These are phyloP conservation scores for Australoheros facetus DNA, from an alignment of 2,797 vertebrate genomes.

Conservation along the genomic window DNA sequence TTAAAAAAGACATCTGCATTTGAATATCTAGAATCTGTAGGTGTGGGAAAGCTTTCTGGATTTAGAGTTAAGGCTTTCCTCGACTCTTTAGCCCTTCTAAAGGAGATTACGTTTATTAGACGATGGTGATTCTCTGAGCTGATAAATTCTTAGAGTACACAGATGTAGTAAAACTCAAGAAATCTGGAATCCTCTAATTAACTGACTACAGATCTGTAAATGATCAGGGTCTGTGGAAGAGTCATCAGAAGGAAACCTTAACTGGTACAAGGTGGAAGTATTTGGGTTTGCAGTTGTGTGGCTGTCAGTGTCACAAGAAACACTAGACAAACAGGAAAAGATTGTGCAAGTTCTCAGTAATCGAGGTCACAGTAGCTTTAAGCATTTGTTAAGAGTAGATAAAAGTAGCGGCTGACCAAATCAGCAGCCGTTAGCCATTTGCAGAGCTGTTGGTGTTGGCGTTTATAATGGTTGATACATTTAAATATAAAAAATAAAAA, in stretches of 20 bases:
- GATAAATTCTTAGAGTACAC: neutral
- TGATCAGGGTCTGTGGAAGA: neutral
- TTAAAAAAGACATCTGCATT: no score
- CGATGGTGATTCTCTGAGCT: neutral
- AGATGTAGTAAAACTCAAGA: neutral
- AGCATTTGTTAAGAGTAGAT: neutral
- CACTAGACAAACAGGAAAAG: neutral
- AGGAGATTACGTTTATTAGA: neutral
- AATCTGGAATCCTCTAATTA: neutral
- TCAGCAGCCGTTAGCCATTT: neutral
- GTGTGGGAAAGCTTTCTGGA: no score
- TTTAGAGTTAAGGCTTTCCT: neutral
- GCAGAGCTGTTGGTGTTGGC: neutral
- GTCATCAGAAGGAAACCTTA: neutral
- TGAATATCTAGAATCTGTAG: no score
- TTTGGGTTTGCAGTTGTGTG: neutral
- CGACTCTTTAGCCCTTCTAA: neutral
- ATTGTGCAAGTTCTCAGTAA: neutral
- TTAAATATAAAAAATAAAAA: no score
- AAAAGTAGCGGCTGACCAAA: neutral
- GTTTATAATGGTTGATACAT: neutral
- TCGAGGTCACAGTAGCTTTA: neutral
- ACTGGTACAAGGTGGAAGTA: neutral
- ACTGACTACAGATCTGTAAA: neutral
- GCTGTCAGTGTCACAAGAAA: neutral